Base-by-base conservation (phyloP, 1,140 invertebrate genomes). In the Bombus soroeensis region DNA sequence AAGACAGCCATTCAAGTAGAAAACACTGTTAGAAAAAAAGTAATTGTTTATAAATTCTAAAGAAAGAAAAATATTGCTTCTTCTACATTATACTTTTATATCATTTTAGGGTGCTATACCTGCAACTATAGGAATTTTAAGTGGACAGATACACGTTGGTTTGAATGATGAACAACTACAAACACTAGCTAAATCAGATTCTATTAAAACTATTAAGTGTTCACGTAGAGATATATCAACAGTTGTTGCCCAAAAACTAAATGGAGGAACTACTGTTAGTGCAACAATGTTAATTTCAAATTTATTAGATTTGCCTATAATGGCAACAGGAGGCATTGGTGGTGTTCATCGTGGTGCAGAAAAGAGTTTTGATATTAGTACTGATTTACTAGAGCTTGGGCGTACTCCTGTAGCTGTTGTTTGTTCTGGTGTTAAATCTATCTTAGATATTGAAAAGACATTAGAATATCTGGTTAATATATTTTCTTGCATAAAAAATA, bases 261-360 rank as follows among this genome's bases (percentile, higher is more conserved):
- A 97, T 95, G 99, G 99, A 15, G 99, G 99, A 4, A 99, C 99
- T 0, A 99, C 99, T 1, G 99, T 99, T 1, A 98, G 99, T 12
- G 98, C 97, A 10, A 99, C 99, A 9, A 97, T 99, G 95, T 95
- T 98, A 22, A 96, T 98, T 25, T 98, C 99, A 5, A 96, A 98
- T 68, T 94, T 96, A 87, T 97, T 97, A 53, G 97, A 97, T 15
- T 99, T 99, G 92, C 96, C 96, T n/a, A 96, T 99, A 70, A 99
- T 99, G 96, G 99, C 98, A 13, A 99, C 99, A 74, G 98, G 98
- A 79, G 97, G 96, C 39, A 96, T 97, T 85, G 99, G 99, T 39
- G 99, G 99, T 70, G 99, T 99, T 59, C 99, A 99, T 94, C 96
- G 98, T 62, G 97, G 97, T 62, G 98, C 97, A 3, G 97, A 99